Percentiles rank a stretch among this genome's conserved stretches.
Conservation (phyloP, 2,113 vertebrate species). For the Silurus asotus region DNA sequence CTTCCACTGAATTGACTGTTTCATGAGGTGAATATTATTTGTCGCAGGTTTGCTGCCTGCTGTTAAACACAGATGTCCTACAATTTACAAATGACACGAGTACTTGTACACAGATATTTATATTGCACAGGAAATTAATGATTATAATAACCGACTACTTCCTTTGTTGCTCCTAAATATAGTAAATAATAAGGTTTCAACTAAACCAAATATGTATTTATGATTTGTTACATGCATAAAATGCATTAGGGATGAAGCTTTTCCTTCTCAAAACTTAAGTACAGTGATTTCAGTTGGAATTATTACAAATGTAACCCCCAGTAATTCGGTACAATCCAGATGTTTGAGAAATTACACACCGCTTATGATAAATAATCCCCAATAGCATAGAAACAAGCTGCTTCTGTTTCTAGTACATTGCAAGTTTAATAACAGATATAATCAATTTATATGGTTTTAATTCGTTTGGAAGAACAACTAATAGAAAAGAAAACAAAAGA, state of each 20-base stretch:
- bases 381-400: not conserved
- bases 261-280: not conserved
- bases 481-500: not conserved
- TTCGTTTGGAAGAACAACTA: not conserved
- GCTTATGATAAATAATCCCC: not conserved
- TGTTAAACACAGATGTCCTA: constrained; percentile 12
- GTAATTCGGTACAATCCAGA: not conserved
- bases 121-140: not conserved
- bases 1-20: constrained; percentile 9
- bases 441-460: not conserved
- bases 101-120: not conserved
- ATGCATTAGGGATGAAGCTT: not conserved
- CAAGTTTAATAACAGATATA: not conserved
- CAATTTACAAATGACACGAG: not conserved
- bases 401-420: constrained; percentile 1
- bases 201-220: not conserved
- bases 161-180: not conserved
- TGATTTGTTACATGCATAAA: not conserved
- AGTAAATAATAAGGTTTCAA: not conserved
- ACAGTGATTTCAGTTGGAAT: not conserved
- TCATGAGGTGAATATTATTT: constrained; percentile 11
- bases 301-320: not conserved
- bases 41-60: not conserved
- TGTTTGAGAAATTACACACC: constrained; percentile 3
- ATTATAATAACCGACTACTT: not conserved